Evolutionary conservation across 2,797 vertebrate genomes (phyloP).

Genomic region (Australoheros facetus): DNA sequence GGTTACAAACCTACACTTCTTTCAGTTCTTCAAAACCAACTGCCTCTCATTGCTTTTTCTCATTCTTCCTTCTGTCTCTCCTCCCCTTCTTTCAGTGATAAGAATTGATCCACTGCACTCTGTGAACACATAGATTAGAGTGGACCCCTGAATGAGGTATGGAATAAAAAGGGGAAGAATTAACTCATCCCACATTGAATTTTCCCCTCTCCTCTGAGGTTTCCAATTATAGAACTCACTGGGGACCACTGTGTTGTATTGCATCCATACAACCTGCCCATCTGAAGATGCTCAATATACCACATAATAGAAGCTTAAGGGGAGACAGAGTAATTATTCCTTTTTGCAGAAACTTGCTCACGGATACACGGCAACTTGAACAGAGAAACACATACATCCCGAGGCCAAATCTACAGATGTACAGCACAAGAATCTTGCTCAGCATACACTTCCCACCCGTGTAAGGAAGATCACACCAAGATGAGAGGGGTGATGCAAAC

Average conservation of each 20-base stretch:
- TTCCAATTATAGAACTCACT: conserved; percentile 64
- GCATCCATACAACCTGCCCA: conserved; percentile 44
- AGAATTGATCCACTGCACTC: conserved; percentile 68
- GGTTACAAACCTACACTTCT: background rate
- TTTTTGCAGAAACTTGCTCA: conserved; percentile 36
- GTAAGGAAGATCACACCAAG: conserved; percentile 35
- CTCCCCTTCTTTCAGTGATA: conserved; percentile 19
- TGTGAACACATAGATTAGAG: conserved; percentile 70
- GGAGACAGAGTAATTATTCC: background rate
- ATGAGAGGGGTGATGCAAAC: conserved; percentile 74
- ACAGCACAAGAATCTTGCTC: conserved; percentile 34
- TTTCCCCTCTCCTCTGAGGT: conserved; percentile 60
- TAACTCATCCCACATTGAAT: conserved; percentile 67
- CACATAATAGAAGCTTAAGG: background rate
- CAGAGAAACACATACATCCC: conserved; percentile 16
- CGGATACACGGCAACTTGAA: conserved; percentile 16
- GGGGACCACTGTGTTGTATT: conserved; percentile 32
- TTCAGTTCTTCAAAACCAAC: background rate
- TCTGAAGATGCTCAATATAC: conserved; percentile 28
- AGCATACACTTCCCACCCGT: conserved; percentile 23
- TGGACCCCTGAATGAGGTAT: conserved; percentile 50
- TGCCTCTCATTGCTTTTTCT: conserved; percentile 5
- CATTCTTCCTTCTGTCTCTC: background rate
- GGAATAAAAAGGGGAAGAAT: conserved; percentile 66
- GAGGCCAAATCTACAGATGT: conserved; percentile 46